Evolutionary conservation across 2,113 vertebrate species (phyloP).

Genomic region (Microcebus jonahi): DNA sequence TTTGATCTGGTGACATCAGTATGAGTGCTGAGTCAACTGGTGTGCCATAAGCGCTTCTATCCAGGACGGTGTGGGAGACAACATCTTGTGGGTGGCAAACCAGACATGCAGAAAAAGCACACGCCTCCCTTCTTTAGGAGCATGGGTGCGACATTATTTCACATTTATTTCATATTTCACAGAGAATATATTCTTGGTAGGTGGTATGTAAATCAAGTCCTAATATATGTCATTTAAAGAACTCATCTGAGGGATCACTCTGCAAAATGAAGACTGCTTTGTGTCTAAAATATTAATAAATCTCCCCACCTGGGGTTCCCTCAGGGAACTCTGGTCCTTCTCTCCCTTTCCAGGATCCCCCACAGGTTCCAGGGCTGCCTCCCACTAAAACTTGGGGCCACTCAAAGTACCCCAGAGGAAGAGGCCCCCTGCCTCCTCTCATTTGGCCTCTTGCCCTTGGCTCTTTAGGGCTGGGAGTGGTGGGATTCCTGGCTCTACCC

Average conservation of each 20-base stretch:
- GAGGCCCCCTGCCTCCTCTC: background rate
- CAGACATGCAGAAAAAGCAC: conserved; percentile 13
- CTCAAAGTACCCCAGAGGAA: background rate
- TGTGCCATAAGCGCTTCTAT: background rate
- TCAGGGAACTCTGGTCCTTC: background rate
- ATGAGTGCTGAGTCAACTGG: background rate
- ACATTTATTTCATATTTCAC: background rate
- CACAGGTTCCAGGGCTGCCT: background rate
- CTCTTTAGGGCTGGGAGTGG: background rate
- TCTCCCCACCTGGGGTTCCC: background rate
- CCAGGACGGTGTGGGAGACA: background rate
- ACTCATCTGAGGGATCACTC: background rate
- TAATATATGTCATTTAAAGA: conserved; percentile 37
- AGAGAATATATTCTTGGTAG: background rate
- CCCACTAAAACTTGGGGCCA: background rate
- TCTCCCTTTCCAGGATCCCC: background rate
- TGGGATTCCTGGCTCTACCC: background rate
- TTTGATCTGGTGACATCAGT: background rate
- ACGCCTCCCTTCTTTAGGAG: conserved; percentile 16
- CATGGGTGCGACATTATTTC: background rate
- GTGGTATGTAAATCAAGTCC: background rate
- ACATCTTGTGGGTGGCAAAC: background rate
- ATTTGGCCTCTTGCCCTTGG: background rate
- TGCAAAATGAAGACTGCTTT: background rate
- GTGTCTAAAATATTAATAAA: conserved; percentile 16